Conservation (phyloP, 2,797 vertebrate species). For the Microctenopoma lineatum region DNA sequence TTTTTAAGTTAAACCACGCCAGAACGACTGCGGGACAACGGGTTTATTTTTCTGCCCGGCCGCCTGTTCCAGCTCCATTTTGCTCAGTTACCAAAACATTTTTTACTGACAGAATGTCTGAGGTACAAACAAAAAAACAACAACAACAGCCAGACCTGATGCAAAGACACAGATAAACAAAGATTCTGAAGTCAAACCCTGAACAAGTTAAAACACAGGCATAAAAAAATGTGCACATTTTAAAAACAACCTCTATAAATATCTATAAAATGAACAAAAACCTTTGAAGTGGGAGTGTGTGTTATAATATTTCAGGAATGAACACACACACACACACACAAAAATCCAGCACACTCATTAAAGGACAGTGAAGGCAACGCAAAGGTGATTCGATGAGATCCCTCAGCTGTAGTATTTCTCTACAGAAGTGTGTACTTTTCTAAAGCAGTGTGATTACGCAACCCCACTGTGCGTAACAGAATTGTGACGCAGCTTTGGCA, state of each 20-base stretch:
- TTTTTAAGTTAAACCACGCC: slow-evolving; percentile 65
- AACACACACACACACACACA: not conserved
- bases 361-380: slow-evolving; percentile 37
- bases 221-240: slow-evolving; percentile 6
- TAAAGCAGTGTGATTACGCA: too few relatives aligned
- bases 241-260: slow-evolving; percentile 18
- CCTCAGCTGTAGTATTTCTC: not conserved
- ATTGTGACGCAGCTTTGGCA: slow-evolving; percentile 26
- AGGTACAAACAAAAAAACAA: slow-evolving; percentile 60
- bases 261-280: slow-evolving; percentile 28
- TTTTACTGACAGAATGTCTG: slow-evolving; percentile 61
- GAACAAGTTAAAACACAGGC: slow-evolving; percentile 26
- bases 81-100: slow-evolving; percentile 43
- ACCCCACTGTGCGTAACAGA: not conserved
- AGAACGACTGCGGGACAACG: slow-evolving; percentile 61
- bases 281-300: slow-evolving; percentile 16
- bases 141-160: slow-evolving; percentile 15
- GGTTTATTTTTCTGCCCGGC: slow-evolving; percentile 20
- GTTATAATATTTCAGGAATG: slow-evolving; percentile 31
- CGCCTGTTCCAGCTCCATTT: not conserved
- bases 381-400: slow-evolving; percentile 4
- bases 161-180: slow-evolving; percentile 9
- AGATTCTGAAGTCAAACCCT: slow-evolving; percentile 37
- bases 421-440: too few relatives aligned
- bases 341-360: slow-evolving; percentile 13